phyloP scores from a whole-genome alignment of 2,888 invertebrate species.

The Lacanobia wlatinum region DNA sequence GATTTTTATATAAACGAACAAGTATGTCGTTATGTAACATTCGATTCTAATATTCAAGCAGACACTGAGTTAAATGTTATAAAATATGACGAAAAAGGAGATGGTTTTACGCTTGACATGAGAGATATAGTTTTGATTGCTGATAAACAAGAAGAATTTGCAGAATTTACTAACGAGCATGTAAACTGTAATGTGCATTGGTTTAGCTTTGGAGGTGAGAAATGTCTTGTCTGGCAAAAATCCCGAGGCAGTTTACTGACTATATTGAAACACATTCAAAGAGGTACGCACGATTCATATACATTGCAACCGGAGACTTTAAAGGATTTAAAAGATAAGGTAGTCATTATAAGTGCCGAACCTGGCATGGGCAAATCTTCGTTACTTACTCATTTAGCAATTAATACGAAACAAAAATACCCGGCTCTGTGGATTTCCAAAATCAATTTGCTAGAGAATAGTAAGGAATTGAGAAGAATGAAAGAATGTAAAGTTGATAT shows the following conservation, averaged over 20 bases:
- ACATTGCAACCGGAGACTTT: slow-evolving; percentile 25
- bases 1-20: slow-evolving; percentile 43
- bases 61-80: slow-evolving; percentile 21
- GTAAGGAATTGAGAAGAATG: slow-evolving; percentile 26
- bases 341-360: slow-evolving; percentile 58
- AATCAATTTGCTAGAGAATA: slow-evolving; percentile 56
- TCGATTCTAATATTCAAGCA: slow-evolving; percentile 8
- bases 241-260: slow-evolving; percentile 40
- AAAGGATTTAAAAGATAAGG: slow-evolving; percentile 48
- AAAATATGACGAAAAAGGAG: slow-evolving; percentile 8
- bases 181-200: slow-evolving; percentile 48
- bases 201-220: slow-evolving; percentile 32
- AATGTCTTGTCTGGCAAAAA: slow-evolving; percentile 44
- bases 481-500: slow-evolving; percentile 23
- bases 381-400: slow-evolving; percentile 59
- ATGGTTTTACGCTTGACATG: not conserved
- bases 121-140: slow-evolving; percentile 48
- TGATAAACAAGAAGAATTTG: slow-evolving; percentile 38
- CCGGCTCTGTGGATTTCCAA: slow-evolving; percentile 57
- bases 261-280: slow-evolving; percentile 43
- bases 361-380: slow-evolving; percentile 68
- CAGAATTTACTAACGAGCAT: slow-evolving; percentile 5
- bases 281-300: slow-evolving; percentile 7
- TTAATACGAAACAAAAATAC: slow-evolving; percentile 53
- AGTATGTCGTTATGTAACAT: slow-evolving; percentile 47